Evolutionary conservation across 2,797 vertebrate genomes (phyloP), one percentile per base, ranked within the genome.

Genomic region (Semaprochilodus insignis): DNA sequence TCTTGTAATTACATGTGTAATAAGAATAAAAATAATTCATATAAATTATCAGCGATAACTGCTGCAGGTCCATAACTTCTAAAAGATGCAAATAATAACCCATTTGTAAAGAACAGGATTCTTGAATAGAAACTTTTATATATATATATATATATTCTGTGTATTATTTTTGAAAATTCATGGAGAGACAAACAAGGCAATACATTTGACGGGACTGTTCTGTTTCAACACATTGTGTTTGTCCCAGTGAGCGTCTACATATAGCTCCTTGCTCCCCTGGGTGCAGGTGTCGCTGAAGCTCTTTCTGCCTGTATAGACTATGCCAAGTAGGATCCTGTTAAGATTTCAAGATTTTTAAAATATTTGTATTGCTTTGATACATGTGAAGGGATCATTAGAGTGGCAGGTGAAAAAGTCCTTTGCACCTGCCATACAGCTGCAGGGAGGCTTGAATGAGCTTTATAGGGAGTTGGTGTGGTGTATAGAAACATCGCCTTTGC

Each of bases 391-490:
- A 40, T 55, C 27, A 5, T 40, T 73, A 11, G 62, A 73, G 25
- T 5, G 25, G 34, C 52, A 51, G 67, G 23, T 59, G 74, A 48
- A 36, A 21, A 77, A 51, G 36, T 8, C 21, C 1, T 48, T 76
- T 51, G 54, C 73, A 76, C n/a, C 4, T 25, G 81, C 11, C 54
- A 27, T 72, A 77, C 66, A 82, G 57, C 66, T 16, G 57, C 57
- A 25, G 14, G 2, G 55, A 72, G 17, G 1, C 0, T 6, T 65
- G 25, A 55, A 55, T 57, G 60, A 7, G 75, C 19, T 67, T 23
- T 54, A 65, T n/a, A 34, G 21, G 15, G 48, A 52, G n/a, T 60
- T 34, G 27, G 0, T 51, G 54, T 48, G 44, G 44, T 4, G 59
- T 69, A 51, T 17, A 15, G 65, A 63, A 77, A 23, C 66, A 23